Evolutionary conservation across 2,113 vertebrate species (phyloP).

Genomic region (Psettodes erumei): DNA sequence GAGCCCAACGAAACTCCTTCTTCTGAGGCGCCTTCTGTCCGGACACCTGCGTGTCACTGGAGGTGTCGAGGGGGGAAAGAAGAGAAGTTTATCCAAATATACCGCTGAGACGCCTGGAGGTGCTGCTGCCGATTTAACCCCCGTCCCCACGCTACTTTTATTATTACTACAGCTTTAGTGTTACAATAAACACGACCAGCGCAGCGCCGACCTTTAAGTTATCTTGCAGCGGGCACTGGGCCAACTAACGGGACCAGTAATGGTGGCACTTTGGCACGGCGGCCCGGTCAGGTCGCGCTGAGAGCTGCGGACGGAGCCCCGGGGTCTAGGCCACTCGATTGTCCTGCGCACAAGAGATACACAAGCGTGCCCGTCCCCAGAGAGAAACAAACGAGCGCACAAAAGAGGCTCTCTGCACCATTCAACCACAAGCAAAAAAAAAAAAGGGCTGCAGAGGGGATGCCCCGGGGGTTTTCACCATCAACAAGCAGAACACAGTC

Average conservation of each 20-base stretch:
- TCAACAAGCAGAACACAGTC: neutral
- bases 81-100: too few relatives aligned
- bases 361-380: slow-evolving; percentile 11
- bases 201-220: slow-evolving; percentile 13
- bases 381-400: slow-evolving; percentile 47
- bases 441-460: slow-evolving; percentile 35
- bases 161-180: slow-evolving; percentile 16
- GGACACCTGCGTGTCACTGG: too few relatives aligned
- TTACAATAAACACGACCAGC: neutral
- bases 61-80: too few relatives aligned
- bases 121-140: neutral
- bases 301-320: slow-evolving; percentile 56
- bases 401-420: slow-evolving; percentile 46
- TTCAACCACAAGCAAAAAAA: slow-evolving; percentile 45
- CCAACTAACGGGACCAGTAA: slow-evolving; percentile 59
- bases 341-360: slow-evolving; percentile 43
- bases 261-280: slow-evolving; percentile 48
- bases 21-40: slow-evolving; percentile 24
- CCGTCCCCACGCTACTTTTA: neutral
- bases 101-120: neutral
- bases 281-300: slow-evolving; percentile 40
- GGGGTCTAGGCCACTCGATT: slow-evolving; percentile 72
- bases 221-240: slow-evolving; percentile 27
- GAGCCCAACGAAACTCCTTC: slow-evolving; percentile 43
- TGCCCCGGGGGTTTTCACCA: slow-evolving; percentile 27